Evolutionary conservation across 2,888 invertebrate genomes (phyloP), one percentile per base, ranked within the genome.

Genomic region (Eupithecia subumbrata): DNA sequence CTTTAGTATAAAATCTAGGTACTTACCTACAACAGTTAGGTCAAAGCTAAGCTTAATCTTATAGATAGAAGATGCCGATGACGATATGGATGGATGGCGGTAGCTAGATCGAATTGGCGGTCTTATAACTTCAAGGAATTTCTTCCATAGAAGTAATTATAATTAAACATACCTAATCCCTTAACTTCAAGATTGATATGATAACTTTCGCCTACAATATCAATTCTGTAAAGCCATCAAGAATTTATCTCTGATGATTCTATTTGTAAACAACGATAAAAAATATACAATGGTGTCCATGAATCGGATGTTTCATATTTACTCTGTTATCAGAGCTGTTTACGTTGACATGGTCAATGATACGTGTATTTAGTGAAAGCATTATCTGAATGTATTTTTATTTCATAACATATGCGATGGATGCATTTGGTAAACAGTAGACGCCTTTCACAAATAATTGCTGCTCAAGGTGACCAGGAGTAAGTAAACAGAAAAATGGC

Each of bases 391-490:
- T 76, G 60, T 75, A 73, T 78, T 74, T 77, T 79, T 81, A 84
- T 84, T 82, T 56, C n/a, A 69, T 69, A 48, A 83, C 81, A 84
- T 84, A 82, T 75, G 71, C 80, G 74, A 79, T 68, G 72, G 74
- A 75, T 78, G 71, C 69, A 73, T 73, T 84, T 82, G 80, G 81
- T 86, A 85, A 85, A 86, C 84, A 76, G 69, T 48, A 77, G 76
- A 83, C 80, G 86, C 81, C 86, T 86, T 85, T 87, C 82, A 84
- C 77, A 79, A 74, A 30, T 83, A 82, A 84, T 77, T 81, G 82
- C 71, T 74, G 67, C 70, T 72, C 84, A 90, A 89, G 89, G 89
- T 88, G 88, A 90, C 81, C 78, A 73, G 74, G 73, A 81, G 73
- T 81, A 83, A 83, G 73, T 82, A 83, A 84, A 84, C 80, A 86